Evolutionary conservation across 1,140 invertebrate genomes (phyloP), one percentile per base, ranked within the genome.

Genomic region (Zaprionus ghesquierei): DNA sequence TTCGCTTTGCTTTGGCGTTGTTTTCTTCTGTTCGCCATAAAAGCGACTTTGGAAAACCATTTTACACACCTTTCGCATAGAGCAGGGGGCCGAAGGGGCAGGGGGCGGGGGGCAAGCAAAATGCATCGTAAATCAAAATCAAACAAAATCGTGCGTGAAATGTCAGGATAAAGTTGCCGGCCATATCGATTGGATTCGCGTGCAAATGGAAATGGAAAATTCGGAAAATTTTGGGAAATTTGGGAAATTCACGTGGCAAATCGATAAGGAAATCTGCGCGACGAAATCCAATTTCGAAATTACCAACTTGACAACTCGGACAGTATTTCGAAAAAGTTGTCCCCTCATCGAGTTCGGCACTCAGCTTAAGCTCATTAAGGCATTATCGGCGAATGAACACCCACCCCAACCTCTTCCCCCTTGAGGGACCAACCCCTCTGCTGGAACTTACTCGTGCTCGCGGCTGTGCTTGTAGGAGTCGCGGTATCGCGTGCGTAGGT

Each of bases 361-460:
- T 41, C n/a, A 8, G 35, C 5, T 15, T 41, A 18, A 41, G 35
- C 35, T 41, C 35, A 41, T 41, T 41, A 41, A 41, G n/a, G 35
- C n/a, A 41, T 15, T 15, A 8, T 33, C 31, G n/a, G n/a, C n/a
- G n/a, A n/a, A n/a, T 29, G 27, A 9, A 29, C 33, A 35, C 10
- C 13, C 13, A 44, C 38, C 38, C 38, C 38, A 18, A 18, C 13
- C 5, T n/a, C n/a, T 13, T 8, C 5, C 33, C 33, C 35, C 35
- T 41, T 15, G 12, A 10, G n/a, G n/a, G n/a, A n/a, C n/a, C n/a
- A n/a, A n/a, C n/a, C n/a, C n/a, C n/a, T n/a, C n/a, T n/a, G n/a
- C n/a, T n/a, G n/a, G n/a, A n/a, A 95, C 95, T 96, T 93, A 97
- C 96, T 96, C 95, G 92, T 95, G 95, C 74, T 95, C 95, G n/a